These are phyloP conservation scores for Brachycybe producta DNA, from an alignment of 2,888 invertebrate genomes.

Conservation along the genomic window DNA sequence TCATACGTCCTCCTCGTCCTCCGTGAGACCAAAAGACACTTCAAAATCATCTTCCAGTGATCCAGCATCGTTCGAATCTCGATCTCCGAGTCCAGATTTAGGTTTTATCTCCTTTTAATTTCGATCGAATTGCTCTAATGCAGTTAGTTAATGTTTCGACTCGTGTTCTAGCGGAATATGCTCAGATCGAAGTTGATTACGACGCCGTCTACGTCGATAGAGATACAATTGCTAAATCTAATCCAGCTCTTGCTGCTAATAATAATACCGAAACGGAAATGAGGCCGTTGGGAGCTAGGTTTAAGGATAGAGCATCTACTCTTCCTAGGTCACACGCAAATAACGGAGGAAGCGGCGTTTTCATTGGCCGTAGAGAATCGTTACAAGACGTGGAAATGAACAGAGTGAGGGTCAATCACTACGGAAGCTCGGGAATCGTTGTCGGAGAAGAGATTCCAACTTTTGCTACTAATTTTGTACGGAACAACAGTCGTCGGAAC, in stretches of 20 bases:
- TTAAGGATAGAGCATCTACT: not conserved
- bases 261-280: not conserved
- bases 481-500: too few species aligned
- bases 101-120: too few species aligned
- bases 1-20: too few species aligned
- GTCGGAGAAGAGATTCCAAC: not conserved
- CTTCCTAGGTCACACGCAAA: not conserved
- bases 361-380: not conserved
- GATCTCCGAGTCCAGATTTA: slow-evolving; percentile 10
- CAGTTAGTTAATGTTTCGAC: not conserved
- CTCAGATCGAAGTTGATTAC: not conserved
- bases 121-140: too few species aligned
- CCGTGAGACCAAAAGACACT: not conserved
- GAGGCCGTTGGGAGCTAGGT: not conserved
- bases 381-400: not conserved
- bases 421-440: not conserved
- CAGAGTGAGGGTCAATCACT: not conserved
- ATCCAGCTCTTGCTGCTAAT: not conserved
- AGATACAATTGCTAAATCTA: too few species aligned
- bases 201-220: not conserved
- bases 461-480: not conserved
- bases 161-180: not conserved
- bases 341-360: too few species aligned
- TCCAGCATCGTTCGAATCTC: slow-evolving; percentile 12
- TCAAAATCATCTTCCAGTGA: slow-evolving; percentile 11